Conservation (phyloP, 2,113 vertebrate genomes). For the Cyanoramphus novaezelandiae region DNA sequence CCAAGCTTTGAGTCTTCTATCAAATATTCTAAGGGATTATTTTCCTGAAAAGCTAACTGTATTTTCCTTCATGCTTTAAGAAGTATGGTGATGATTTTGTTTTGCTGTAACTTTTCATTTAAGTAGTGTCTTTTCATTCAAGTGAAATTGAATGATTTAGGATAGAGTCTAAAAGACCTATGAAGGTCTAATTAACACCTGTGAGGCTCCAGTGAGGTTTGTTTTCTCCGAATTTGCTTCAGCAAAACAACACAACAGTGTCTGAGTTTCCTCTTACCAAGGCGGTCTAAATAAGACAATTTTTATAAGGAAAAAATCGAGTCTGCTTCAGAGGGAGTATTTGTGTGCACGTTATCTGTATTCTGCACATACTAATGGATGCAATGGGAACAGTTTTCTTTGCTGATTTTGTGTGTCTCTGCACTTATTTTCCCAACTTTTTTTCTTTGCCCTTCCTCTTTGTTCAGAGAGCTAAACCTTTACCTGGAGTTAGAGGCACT, state of each 20-base stretch:
- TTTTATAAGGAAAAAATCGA: neutral
- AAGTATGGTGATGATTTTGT: neutral
- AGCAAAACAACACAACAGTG: neutral
- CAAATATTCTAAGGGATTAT: neutral
- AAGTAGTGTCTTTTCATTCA: neutral
- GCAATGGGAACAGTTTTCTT: fast-evolving
- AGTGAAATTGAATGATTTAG: neutral
- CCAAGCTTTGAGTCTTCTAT: neutral
- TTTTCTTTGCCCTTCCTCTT: neutral
- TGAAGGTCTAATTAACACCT: neutral
- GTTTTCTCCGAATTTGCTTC: neutral
- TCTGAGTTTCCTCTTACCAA: neutral
- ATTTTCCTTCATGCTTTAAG: neutral
- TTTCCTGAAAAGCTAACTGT: neutral
- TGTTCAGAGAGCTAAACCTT: neutral
- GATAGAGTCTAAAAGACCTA: neutral
- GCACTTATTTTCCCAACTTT: neutral
- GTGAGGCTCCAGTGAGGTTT: neutral
- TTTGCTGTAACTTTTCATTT: neutral
- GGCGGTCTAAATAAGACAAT: neutral
- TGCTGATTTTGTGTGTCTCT: neutral
- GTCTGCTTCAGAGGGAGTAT: neutral
- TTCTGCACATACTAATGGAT: neutral
- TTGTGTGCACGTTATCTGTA: neutral
- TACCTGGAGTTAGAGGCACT: neutral